Conservation (phyloP, 2,113 vertebrate genomes). For the Pelvicachromis taeniatus region DNA sequence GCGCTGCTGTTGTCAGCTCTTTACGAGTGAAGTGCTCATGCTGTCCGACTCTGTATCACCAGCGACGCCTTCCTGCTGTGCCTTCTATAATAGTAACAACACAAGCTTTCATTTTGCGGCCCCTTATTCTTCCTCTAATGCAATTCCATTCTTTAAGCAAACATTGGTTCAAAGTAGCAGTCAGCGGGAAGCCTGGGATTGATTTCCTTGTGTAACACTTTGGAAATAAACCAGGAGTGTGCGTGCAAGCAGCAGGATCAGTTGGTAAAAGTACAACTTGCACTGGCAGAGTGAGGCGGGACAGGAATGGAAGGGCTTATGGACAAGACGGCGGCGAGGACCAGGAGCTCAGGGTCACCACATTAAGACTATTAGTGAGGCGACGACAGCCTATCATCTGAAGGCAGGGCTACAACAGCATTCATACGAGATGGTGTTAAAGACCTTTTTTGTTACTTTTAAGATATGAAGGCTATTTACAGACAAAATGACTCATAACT, state of each 20-base stretch:
- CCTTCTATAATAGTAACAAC: neutral
- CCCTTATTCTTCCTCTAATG: neutral
- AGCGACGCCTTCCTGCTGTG: fast-evolving
- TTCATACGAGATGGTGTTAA: neutral
- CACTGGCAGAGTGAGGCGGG: neutral
- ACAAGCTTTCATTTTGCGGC: fast-evolving
- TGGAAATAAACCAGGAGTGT: neutral
- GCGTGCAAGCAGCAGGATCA: neutral
- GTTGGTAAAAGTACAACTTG: neutral
- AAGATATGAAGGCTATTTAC: neutral
- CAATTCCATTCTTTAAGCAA: neutral
- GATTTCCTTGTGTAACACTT: slow-evolving; percentile 8
- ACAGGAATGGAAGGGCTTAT: slow-evolving; percentile 44
- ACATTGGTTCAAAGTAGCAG: neutral
- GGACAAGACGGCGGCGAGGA: neutral
- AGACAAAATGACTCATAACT: neutral
- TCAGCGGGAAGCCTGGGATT: neutral
- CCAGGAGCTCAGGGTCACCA: slow-evolving; percentile 4
- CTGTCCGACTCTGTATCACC: neutral
- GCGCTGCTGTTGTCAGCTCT: neutral
- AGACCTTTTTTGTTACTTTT: neutral
- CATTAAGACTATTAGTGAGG: slow-evolving; percentile 22
- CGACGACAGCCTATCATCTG: slow-evolving; percentile 2
- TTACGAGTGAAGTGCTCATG: fast-evolving
- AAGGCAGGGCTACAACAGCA: neutral